Base-by-base conservation (phyloP, 1,140 invertebrate species). In the Hyphantria cunea region DNA sequence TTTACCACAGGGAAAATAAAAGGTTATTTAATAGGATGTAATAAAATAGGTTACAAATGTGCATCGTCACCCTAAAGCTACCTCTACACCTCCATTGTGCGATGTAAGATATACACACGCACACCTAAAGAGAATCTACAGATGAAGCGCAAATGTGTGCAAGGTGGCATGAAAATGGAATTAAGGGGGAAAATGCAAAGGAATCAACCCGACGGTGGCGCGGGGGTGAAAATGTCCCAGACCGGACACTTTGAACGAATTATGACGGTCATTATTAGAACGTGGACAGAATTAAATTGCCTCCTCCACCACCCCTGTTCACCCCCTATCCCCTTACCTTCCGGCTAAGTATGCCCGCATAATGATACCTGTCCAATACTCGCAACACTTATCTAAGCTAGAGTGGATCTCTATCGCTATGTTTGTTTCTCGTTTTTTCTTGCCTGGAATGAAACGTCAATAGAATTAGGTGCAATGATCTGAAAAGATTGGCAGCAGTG, bases 261-360 rank as follows among this genome's bases (percentile, higher is more conserved):
- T 92, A 92, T 92, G 91, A 92, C 86, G 87, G 91, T 91, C 89
- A 92, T 92, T 92, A 92, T 92, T 91, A 92, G 89, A 90, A 91
- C 91, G 89, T 92, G 89, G 89, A 90, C 89, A 90, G 89, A 92
- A 92, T 92, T 91, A 91, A 91, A 92, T 91, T 91, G 91, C 87
- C 86, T 82, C 86, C 84, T n/a, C 73, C 68, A 55, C 61, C 10
- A 47, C 32, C 66, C 65, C 48, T 34, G 12, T 31, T 58, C 6
- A 10, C 62, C 52, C 68, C 64, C 41, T 15, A 39, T 14, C 66
- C 44, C 70, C 78, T 67, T 64, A 65, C 78, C 76, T 72, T 75
- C 84, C 78, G 80, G 77, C 67, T 81, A 83, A 84, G 85, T 81
- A 80, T 80, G 67, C 74, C 78, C 83, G 81, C 83, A 84, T 88